Conservation (phyloP, 2,888 invertebrate species). For the Ormia ochracea region DNA sequence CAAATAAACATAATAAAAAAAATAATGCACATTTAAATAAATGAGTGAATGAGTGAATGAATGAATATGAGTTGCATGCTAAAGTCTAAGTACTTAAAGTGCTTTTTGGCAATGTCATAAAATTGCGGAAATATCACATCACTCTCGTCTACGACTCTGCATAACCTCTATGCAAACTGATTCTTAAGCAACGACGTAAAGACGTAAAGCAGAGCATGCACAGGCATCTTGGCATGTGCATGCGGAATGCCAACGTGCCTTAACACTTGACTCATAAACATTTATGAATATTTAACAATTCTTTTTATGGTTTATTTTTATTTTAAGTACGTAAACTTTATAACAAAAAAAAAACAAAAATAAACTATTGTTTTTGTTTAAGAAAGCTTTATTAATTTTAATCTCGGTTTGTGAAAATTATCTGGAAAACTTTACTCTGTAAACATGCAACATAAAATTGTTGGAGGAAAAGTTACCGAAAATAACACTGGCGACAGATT, state of each 20-base stretch:
- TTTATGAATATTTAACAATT: conserved; percentile 35
- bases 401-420: neutral
- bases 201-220: neutral
- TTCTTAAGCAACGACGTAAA: neutral
- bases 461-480: neutral
- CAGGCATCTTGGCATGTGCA: conserved; percentile 35
- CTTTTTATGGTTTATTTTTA: neutral
- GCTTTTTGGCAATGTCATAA: conserved; percentile 57
- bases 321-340: neutral
- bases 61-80: conserved; percentile 14
- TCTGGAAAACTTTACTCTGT: conserved; percentile 8
- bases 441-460: neutral
- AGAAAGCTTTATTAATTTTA: conserved; percentile 45
- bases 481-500: conserved; percentile 51
- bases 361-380: conserved; percentile 26
- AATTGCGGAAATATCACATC: conserved; percentile 60
- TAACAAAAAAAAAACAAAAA: neutral
- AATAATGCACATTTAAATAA: conserved; percentile 1
- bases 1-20: neutral
- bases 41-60: neutral
- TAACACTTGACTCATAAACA: conserved; percentile 57
- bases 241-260: conserved; percentile 34
- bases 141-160: neutral
- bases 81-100: conserved; percentile 54
- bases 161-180: neutral